Evolutionary conservation across 2,888 invertebrate species (phyloP), one percentile per base, ranked within the genome.

Genomic region (Meta bourneti): DNA sequence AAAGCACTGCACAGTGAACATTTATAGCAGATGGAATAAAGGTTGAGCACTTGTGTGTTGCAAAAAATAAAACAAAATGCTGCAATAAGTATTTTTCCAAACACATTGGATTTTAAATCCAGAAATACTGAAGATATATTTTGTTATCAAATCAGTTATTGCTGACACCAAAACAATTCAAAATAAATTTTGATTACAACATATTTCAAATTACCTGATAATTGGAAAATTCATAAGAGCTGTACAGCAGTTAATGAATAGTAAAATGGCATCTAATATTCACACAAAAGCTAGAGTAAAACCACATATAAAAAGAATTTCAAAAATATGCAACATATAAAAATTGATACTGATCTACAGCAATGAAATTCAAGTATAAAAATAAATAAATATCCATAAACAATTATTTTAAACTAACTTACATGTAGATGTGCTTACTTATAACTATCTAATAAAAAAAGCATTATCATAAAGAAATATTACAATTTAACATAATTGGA

Each of bases 231-330:
- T 34, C 34, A 34, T 34, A 34, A 34, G 34, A 34, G 34, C 34
- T 34, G 34, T 34, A 34, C 34, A 34, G 61, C 16, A 61, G 7
- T 61, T 61, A 16, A 16, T 16, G 13, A 61, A 16, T 61, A 61
- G 11, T 61, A 61, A n/a, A 61, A 61, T 61, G 61, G 61, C 61
- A 9, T 61, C 34, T 34, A 34, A 34, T 61, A 61, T 16, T 61
- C 61, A 61, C 61, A 61, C 61, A 77, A 72, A 72, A 51, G 49
- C 49, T 49, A n/a, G 11, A 77, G 49, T 49, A 79, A 54, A 34
- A 19, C 61, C 79, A 79, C 11, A 52, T 54, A 79, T 20, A 77
- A 34, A 54, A 79, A 79, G 13, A 78, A 78, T 78, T 19, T 52
- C 13, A 79, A 61, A 61, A 20, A 54, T 54, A 79, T 34, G 61